phyloP scores from a whole-genome alignment of 2,888 invertebrate genomes.

The Itoplectis maculator region DNA sequence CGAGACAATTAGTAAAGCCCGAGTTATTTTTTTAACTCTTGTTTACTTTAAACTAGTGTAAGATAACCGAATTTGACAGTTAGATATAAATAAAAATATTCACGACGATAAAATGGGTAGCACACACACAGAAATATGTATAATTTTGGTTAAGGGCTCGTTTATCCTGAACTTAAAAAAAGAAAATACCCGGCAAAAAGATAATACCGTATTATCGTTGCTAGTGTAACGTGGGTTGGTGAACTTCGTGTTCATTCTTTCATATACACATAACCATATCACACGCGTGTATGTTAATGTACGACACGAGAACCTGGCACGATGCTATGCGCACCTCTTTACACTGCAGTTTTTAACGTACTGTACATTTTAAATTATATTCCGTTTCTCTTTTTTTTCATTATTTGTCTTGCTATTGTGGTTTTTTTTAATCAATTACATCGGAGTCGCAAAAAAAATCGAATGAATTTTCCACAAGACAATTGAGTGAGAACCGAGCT shows the following conservation, averaged over 20 bases:
- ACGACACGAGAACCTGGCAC: constrained; percentile 64
- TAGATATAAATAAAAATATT: too few species aligned
- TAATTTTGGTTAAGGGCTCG: too few species aligned
- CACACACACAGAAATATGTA: too few species aligned
- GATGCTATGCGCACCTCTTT: constrained; percentile 59
- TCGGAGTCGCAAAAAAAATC: constrained; percentile 12
- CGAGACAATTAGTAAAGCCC: too few species aligned
- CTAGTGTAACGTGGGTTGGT: constrained; percentile 56
- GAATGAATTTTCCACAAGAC: constrained; percentile 21
- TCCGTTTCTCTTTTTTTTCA: neutral
- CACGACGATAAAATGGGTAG: too few species aligned
- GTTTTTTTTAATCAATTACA: neutral
- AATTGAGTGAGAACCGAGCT: constrained; percentile 33
- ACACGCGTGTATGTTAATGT: constrained; percentile 41
- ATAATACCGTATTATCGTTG: constrained; percentile 39
- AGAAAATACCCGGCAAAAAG: too few species aligned
- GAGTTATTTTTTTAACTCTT: too few species aligned
- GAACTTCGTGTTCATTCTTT: constrained; percentile 36
- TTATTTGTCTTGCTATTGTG: neutral
- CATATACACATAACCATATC: constrained; percentile 24
- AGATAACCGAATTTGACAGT: too few species aligned
- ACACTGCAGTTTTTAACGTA: constrained; percentile 22
- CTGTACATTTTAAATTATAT: neutral
- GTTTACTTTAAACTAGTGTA: too few species aligned
- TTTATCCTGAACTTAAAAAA: too few species aligned